phyloP scores from a whole-genome alignment of 2,888 invertebrate species.

The Scaptomyza parva region DNA sequence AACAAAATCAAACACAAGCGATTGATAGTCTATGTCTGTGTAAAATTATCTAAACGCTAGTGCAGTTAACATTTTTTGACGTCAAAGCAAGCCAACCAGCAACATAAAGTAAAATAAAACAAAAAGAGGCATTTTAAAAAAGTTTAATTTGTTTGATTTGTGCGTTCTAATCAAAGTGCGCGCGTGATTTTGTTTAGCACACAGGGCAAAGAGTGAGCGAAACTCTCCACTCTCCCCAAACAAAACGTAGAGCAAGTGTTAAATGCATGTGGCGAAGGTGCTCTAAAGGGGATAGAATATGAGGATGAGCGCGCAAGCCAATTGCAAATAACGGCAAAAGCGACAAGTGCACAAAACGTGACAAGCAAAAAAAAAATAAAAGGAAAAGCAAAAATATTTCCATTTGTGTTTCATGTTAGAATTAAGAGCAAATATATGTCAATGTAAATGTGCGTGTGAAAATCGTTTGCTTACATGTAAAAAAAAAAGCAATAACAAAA shows the following conservation, averaged over 20 bases:
- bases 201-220: constrained; percentile 41
- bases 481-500: constrained; percentile 14
- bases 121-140: constrained; percentile 3
- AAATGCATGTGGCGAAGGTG: constrained; percentile 55
- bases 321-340: constrained; percentile 67
- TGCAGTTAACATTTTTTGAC: constrained; percentile 52
- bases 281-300: constrained; percentile 40
- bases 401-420: constrained; percentile 60
- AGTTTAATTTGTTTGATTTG: constrained; percentile 55
- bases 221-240: constrained; percentile 16
- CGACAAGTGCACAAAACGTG: constrained; percentile 64
- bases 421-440: constrained; percentile 39
- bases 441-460: constrained; percentile 10
- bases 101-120: constrained; percentile 8
- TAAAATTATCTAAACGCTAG: constrained; percentile 33
- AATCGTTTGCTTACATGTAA: constrained; percentile 3
- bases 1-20: constrained; percentile 27
- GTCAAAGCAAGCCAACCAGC: constrained; percentile 19
- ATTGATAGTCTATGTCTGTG: constrained; percentile 49
- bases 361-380: constrained; percentile 46
- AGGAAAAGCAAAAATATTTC: constrained; percentile 10
- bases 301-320: constrained; percentile 40
- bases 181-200: constrained; percentile 66
- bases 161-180: constrained; percentile 57
- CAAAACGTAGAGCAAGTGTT: constrained; percentile 44